Conservation (phyloP, 2,797 vertebrate species). For the Propithecus perrieri region DNA sequence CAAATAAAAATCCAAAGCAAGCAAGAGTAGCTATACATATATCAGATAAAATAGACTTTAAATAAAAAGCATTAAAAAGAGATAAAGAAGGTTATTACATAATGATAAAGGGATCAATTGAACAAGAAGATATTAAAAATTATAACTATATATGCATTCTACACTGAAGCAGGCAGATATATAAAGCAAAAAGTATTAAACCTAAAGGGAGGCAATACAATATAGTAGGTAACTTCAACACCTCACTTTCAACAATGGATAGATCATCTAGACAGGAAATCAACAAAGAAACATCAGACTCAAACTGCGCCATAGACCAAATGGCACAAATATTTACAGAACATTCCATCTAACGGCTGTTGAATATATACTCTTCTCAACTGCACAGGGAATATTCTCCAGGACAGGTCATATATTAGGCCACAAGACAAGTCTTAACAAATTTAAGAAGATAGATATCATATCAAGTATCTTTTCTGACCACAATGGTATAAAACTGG, state of each 20-base stretch:
- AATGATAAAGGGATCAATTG: not conserved
- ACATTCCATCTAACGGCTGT: not conserved
- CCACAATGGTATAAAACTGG: not conserved
- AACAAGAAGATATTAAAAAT: not conserved
- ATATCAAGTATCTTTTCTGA: not conserved
- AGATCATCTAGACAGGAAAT: not conserved
- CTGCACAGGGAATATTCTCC: not conserved
- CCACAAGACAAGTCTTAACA: not conserved
- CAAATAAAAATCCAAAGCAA: not conserved
- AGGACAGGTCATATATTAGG: not conserved
- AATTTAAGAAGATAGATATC: not conserved
- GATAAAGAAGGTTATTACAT: not conserved
- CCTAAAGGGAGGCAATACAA: not conserved
- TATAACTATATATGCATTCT: not conserved
- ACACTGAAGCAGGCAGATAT: not conserved
- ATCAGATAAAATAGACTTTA: not conserved
- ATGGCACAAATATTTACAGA: not conserved
- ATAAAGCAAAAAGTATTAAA: not conserved
- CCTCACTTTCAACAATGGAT: not conserved
- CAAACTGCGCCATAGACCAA: not conserved
- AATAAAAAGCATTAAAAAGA: not conserved
- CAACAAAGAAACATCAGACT: not conserved
- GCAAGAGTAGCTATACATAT: not conserved
- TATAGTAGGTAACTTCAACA: not conserved
- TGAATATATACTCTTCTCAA: not conserved